Evolutionary conservation across 1,140 invertebrate genomes (phyloP).

Genomic region (Bombus turneri): DNA sequence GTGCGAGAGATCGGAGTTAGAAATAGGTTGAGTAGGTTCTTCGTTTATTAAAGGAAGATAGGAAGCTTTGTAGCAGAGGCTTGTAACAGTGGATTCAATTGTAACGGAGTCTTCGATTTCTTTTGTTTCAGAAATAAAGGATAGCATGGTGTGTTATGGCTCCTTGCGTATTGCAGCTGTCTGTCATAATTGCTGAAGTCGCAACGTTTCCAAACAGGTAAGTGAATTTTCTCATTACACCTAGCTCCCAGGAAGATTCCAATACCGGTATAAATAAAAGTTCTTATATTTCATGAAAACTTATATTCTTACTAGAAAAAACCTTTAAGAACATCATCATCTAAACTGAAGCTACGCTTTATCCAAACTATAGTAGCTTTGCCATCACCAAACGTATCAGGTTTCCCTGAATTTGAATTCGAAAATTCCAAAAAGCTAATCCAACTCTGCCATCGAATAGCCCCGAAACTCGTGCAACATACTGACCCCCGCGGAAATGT

Average conservation of each 20-base stretch:
- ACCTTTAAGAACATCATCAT: too few species aligned
- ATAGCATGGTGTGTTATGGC: constrained; percentile 30
- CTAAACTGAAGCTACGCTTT: neutral
- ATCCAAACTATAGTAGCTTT: neutral
- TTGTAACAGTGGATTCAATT: neutral
- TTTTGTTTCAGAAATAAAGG: neutral
- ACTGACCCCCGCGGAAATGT: neutral
- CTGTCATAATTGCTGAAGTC: neutral
- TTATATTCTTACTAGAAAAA: neutral
- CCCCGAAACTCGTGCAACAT: neutral
- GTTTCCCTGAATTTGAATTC: neutral
- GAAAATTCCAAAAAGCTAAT: neutral
- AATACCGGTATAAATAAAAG: too few species aligned
- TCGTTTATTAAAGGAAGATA: neutral
- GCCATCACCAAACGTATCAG: neutral
- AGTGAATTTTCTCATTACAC: neutral
- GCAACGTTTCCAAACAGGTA: neutral
- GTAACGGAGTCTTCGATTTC: neutral
- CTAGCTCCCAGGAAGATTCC: neutral
- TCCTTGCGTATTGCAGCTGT: neutral
- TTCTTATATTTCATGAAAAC: neutral
- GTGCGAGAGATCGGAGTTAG: neutral
- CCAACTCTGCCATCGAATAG: neutral
- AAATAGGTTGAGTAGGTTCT: neutral
- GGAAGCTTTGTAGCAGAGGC: neutral